phyloP scores from a whole-genome alignment of 64 coral and sea anemone species.

The Catalaphyllia jardinei region DNA sequence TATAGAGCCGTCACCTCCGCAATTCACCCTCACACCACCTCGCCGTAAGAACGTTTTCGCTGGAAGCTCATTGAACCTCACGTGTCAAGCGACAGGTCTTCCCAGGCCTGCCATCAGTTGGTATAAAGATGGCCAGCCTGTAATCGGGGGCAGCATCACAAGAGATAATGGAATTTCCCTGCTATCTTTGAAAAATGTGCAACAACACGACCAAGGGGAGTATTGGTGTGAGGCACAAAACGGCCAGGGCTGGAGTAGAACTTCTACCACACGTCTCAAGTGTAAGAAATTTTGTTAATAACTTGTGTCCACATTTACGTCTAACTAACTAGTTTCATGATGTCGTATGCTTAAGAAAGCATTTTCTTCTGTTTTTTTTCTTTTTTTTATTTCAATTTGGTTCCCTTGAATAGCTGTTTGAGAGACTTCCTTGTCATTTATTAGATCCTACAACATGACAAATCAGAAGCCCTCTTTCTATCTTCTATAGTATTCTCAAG shows the following conservation, averaged over 20 bases:
- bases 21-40: background rate
- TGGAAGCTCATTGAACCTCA: background rate
- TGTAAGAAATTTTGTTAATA: background rate
- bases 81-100: background rate
- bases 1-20: background rate
- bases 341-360: too few relatives aligned
- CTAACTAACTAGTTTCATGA: too few relatives aligned
- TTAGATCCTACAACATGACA: background rate
- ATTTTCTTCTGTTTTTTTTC: too few relatives aligned
- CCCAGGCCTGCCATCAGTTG: background rate
- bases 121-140: slow-evolving; percentile 5
- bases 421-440: background rate
- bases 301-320: too few relatives aligned
- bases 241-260: background rate
- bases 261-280: background rate
- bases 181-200: background rate
- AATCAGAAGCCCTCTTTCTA: background rate
- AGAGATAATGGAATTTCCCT: background rate
- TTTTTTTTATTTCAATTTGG: too few relatives aligned
- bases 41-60: background rate
- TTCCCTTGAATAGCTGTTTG: too few relatives aligned
- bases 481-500: background rate
- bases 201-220: background rate
- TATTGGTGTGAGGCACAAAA: slow-evolving; percentile 42
- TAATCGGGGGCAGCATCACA: background rate